Evolutionary conservation across 2,113 vertebrate species (phyloP), one percentile per base, ranked within the genome.

Genomic region (Sylvia atricapilla): DNA sequence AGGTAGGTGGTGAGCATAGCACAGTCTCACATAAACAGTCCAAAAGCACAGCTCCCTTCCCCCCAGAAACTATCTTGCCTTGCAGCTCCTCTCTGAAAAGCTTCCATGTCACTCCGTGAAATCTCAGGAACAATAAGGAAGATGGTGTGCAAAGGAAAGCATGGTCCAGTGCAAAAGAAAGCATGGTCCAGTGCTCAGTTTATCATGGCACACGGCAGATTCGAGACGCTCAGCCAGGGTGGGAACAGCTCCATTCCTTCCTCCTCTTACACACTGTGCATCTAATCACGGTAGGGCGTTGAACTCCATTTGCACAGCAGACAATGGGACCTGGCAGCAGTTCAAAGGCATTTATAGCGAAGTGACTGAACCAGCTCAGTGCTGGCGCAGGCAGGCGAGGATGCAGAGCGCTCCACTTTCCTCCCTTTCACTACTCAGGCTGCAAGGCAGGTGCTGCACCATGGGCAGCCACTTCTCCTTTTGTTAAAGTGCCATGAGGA

Each of bases 251-350:
- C 89, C 78, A 47, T 55, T 86, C 79, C 72, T 68, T 79, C 66
- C 64, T 83, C 72, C 55, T 63, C 72, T 88, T 21, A 68, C 60
- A 75, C 64, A 35, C 67, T 4, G 66, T 16, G 73, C 70, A 59
- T 91, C 49, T 88, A 14, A 68, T 93, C 92, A 23, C 14, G 4
- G 74, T 28, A 49, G 90, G 74, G 88, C 14, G 39, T 1, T 64
- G 82, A 95, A 64, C 93, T 93, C 88, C 88, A n/a, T 69, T 81
- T 75, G 62, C 79, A 77, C 15, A 3, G 94, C 91, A 89, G 86
- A 95, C 90, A 93, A 92, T 60, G 66, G 76, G 74, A 75, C 66
- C 84, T 92, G 91, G 91, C 90, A 87, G 95, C 72, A 66, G 77
- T 83, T 96, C 95, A 95, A 93, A 95, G 93, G 91, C 94, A 85